Evolutionary conservation across 1,140 invertebrate species (phyloP), one percentile per base, ranked within the genome.

Genomic region (Drosophila mayri): DNA sequence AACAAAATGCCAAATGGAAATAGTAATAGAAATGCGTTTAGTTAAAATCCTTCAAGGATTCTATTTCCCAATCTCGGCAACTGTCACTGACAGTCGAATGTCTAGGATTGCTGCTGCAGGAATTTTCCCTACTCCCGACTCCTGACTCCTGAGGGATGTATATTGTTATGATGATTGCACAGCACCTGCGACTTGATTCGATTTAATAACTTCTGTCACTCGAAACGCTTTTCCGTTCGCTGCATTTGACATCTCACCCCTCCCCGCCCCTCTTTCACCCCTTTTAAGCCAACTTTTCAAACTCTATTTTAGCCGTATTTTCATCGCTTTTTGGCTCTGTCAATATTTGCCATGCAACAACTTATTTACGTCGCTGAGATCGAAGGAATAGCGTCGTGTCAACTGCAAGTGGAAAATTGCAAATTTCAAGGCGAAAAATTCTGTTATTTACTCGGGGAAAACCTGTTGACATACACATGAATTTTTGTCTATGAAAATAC

Each of bases 161-260:
- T 64, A 79, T 82, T 87, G 79, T 87, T 87, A 79, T 76, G 76
- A 77, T 87, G 83, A 86, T 87, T 76, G 83, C 83, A 79, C 76
- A 86, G 66, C 66, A 79, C 79, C 75, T 87, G 76, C 58, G 46
- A 82, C 47, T 82, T 82, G 83, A 87, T 82, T 87, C 79, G 76
- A 87, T 87, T 87, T 87, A 87, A 87, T 87, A 87, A 87, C 83
- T 82, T 82, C 76, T 87, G 83, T 87, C 83, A 63, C 59, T 50
- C 40, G 59, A 22, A 37, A 41, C 41, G 55, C 16, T 25, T 49
- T 40, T 18, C 50, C 44, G 35, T 64, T 64, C 10, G 18, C 50
- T 73, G 66, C 54, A 38, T 30, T 30, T 71, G 52, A 73, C 66
- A 60, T 14, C 5, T 25, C 16, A n/a, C n/a, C 25, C 25, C 4